Conservation (phyloP, 2,113 vertebrate species). For the Alethe diademata region DNA sequence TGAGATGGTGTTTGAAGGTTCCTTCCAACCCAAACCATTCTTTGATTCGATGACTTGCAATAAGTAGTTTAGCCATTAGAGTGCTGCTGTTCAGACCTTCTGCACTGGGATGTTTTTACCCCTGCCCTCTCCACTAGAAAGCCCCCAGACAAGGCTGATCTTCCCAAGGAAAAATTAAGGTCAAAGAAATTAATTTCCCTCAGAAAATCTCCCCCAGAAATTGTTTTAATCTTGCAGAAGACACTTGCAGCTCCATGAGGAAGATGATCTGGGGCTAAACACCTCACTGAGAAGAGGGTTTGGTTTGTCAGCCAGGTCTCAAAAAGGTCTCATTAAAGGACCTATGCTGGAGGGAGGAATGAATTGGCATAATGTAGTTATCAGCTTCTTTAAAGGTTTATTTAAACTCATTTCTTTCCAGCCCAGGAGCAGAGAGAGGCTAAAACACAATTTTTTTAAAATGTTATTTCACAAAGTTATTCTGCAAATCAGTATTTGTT, state of each 20-base stretch:
- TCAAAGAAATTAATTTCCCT: background rate
- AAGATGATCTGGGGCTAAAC: background rate
- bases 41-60: background rate
- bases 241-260: background rate
- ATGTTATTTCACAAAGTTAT: background rate
- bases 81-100: background rate
- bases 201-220: background rate
- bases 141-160: background rate
- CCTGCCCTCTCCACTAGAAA: background rate
- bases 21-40: background rate
- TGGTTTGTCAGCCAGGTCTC: background rate
- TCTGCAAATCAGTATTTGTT: background rate
- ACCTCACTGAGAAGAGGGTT: background rate
- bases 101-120: background rate
- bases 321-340: background rate
- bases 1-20: background rate
- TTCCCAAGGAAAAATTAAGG: background rate
- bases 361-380: background rate
- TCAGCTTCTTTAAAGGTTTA: background rate
- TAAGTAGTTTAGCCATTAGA: background rate
- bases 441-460: background rate
- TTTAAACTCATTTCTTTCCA: background rate
- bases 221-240: background rate
- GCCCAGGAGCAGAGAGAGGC: background rate
- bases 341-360: background rate